These are phyloP conservation scores for Nipponia nippon DNA, from an alignment of 2,113 vertebrate genomes.

Conservation along the genomic window DNA sequence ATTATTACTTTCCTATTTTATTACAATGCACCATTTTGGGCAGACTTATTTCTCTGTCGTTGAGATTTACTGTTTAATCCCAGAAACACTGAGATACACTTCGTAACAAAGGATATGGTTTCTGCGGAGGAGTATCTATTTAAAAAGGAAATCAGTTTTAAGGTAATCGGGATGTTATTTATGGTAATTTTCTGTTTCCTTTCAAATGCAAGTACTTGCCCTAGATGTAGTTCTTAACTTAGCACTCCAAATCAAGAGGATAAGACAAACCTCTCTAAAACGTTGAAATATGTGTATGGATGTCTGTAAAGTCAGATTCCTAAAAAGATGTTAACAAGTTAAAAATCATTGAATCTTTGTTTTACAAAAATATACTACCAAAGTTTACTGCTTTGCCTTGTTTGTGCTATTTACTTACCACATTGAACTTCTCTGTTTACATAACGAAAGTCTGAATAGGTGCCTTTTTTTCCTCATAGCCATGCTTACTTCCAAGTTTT, in stretches of 20 bases:
- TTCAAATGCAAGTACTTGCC: not conserved
- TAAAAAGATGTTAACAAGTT: not conserved
- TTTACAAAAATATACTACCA: not conserved
- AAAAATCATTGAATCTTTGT: not conserved
- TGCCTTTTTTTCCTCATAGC: not conserved
- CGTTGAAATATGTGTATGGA: not conserved
- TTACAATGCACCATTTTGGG: not conserved
- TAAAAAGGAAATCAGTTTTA: conserved; percentile 2
- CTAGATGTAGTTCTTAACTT: not conserved
- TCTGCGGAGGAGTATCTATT: not conserved
- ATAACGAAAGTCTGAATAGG: not conserved
- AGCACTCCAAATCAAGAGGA: not conserved
- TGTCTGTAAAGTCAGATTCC: not conserved
- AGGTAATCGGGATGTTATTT: not conserved
- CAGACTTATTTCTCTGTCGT: not conserved
- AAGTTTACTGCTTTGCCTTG: not conserved
- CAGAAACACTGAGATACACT: not conserved
- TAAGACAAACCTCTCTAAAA: not conserved
- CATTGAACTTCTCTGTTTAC: not conserved
- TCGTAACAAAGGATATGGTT: not conserved
- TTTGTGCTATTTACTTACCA: not conserved
- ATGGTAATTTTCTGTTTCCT: not conserved
- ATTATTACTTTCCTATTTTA: not conserved
- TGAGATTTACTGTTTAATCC: not conserved
- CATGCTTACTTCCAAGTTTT: not conserved